Evolutionary conservation across 2,888 invertebrate species (phyloP), one percentile per base, ranked within the genome.

Genomic region (Cosmopolites sordidus): DNA sequence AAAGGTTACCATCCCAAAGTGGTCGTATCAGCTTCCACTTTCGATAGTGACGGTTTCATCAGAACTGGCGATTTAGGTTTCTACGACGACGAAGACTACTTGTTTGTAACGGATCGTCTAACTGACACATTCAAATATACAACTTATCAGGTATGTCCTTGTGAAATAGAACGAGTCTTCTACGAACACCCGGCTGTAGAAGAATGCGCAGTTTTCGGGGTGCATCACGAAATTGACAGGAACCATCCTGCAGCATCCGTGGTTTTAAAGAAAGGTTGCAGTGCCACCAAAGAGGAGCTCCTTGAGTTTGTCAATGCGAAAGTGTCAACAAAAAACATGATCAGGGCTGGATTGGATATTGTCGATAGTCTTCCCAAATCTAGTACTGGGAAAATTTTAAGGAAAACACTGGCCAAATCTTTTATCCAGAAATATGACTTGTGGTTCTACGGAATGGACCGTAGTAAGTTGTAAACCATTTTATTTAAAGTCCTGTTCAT

Each of bases 1-100:
- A 63, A 74, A 70, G 76, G 73, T 2, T 80, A 79, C 16, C 49
- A 54, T 41, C 37, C 37, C 12, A 4, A 37, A 37, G 14, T 37
- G 5, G 12, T 12, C 37, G n/a, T 37, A n/a, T 5, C 37, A 12
- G 3, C n/a, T 8, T 54, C 38, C 33, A 54, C 30, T n/a, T 56
- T 42, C 27, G 69, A 69, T 46, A 44, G 58, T 16, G 67, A 67
- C 1, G 67, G 66, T 12, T 69, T 60, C 45, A 40, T 68, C 14
- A 63, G 60, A 56, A 61, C 64, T 2, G 69, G 69, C 5, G 69
- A 70, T 53, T 46, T 66, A 3, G 68, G 67, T 1, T 63, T 65
- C 51, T 69, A 62, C 45, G 67, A 69, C 53, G 63, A 66, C 42
- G 62, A 68, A 37, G 56, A 62, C 18, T 67, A 60, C 45, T 33